Percentiles rank a stretch among this genome's conserved stretches.
Conservation (phyloP, 2,797 vertebrate species). For the Spondyliosoma cantharus region DNA sequence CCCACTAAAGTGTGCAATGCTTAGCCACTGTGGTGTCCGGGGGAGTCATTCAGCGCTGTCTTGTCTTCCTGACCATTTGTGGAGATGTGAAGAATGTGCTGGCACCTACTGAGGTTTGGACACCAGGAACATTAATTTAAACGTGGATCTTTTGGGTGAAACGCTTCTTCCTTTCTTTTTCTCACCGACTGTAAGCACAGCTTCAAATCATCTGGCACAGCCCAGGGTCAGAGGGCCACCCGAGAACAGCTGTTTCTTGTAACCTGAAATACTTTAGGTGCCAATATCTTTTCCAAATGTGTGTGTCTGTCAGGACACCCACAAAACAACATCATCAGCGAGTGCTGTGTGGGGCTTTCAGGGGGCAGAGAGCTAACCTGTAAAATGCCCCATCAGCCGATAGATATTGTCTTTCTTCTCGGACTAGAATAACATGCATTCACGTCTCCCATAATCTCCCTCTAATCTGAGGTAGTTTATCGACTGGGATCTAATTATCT, state of each 20-base stretch:
- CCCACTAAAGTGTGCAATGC: background rate
- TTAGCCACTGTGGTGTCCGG: background rate
- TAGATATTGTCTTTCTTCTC: background rate
- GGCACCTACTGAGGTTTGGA: background rate
- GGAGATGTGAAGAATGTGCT: background rate
- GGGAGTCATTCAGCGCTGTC: background rate
- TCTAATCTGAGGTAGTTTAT: constrained; percentile 63
- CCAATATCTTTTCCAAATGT: constrained; percentile 85
- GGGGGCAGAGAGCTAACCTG: constrained; percentile 2
- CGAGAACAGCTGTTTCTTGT: constrained; percentile 88
- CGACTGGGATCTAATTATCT: constrained; percentile 78
- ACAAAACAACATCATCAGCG: constrained; percentile 61
- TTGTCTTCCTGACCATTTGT: constrained; percentile 6
- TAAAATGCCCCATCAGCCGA: background rate
- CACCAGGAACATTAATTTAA: background rate
- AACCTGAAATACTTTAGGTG: constrained; percentile 85
- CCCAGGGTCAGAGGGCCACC: constrained; percentile 73
- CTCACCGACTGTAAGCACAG: constrained; percentile 22
- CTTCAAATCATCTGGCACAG: constrained; percentile 56
- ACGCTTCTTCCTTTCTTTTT: too few relatives aligned
- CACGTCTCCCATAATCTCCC: constrained; percentile 59
- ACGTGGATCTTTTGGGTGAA: too few relatives aligned
- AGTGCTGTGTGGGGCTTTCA: constrained; percentile 11
- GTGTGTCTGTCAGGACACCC: constrained; percentile 70
- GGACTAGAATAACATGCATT: background rate